These are phyloP conservation scores for Holacanthus passer DNA, from an alignment of 2,113 vertebrate species.

Conservation along the genomic window DNA sequence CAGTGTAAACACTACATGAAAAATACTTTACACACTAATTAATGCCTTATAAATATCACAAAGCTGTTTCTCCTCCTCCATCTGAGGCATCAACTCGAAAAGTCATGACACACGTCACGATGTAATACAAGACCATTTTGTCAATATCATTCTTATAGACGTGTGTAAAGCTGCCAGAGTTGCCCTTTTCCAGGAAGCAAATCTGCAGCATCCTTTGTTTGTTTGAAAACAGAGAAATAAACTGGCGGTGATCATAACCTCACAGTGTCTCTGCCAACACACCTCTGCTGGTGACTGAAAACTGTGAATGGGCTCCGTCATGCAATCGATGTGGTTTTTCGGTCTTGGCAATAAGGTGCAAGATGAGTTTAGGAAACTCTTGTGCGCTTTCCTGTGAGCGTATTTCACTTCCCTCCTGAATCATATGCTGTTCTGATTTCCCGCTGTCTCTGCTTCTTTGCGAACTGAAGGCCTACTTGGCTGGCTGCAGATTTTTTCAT, in stretches of 20 bases:
- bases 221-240: slow-evolving; percentile 1
- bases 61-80: no score
- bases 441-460: neutral
- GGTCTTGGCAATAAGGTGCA: neutral
- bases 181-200: neutral
- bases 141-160: neutral
- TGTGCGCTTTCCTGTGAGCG: neutral
- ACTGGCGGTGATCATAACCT: neutral
- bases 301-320: neutral
- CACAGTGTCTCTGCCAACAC: neutral
- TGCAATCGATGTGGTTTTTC: neutral
- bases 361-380: neutral
- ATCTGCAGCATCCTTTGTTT: neutral
- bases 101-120: neutral
- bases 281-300: slow-evolving; percentile 23
- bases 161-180: neutral
- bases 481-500: neutral
- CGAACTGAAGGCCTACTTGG: neutral
- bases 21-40: neutral
- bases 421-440: neutral
- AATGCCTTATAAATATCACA: no score
- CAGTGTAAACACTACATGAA: neutral
- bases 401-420: neutral
- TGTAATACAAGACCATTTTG: neutral
- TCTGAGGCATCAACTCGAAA: neutral